phyloP scores from a whole-genome alignment of 2,888 invertebrate species.

The Caradrina clavipalpis region DNA sequence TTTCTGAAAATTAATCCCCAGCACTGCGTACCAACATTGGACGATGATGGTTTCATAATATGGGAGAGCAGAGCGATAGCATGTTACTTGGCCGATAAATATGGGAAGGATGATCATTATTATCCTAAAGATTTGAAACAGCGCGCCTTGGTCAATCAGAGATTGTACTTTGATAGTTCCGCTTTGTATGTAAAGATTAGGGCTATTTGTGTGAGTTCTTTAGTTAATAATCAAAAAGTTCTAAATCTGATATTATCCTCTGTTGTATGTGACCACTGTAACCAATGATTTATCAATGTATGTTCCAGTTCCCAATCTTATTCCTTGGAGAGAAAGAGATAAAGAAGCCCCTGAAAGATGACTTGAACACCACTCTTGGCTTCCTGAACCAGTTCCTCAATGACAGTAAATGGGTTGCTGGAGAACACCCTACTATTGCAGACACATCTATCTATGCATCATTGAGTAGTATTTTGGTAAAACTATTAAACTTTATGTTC shows the following conservation, averaged over 20 bases:
- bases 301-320: slow-evolving; percentile 91
- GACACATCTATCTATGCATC: slow-evolving; percentile 92
- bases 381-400: slow-evolving; percentile 91
- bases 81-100: slow-evolving; percentile 91
- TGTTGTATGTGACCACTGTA: no score
- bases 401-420: slow-evolving; percentile 91
- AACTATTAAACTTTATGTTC: slow-evolving; percentile 46
- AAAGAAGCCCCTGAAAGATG: slow-evolving; percentile 87
- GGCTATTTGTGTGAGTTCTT: slow-evolving; percentile 89
- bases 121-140: slow-evolving; percentile 91
- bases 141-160: slow-evolving; percentile 91
- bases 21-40: slow-evolving; percentile 93
- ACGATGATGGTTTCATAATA: slow-evolving; percentile 92
- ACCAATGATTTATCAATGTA: neutral
- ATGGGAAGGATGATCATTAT: slow-evolving; percentile 90
- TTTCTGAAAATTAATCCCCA: slow-evolving; percentile 92
- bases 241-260: no score
- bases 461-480: slow-evolving; percentile 90
- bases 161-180: slow-evolving; percentile 92
- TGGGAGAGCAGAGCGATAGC: slow-evolving; percentile 93
- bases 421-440: slow-evolving; percentile 92
- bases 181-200: slow-evolving; percentile 92
- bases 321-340: slow-evolving; percentile 91
- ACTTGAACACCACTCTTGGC: slow-evolving; percentile 90
- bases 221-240: no score